Evolutionary conservation across 1,140 invertebrate genomes (phyloP).

Genomic region (Hetaerina americana): DNA sequence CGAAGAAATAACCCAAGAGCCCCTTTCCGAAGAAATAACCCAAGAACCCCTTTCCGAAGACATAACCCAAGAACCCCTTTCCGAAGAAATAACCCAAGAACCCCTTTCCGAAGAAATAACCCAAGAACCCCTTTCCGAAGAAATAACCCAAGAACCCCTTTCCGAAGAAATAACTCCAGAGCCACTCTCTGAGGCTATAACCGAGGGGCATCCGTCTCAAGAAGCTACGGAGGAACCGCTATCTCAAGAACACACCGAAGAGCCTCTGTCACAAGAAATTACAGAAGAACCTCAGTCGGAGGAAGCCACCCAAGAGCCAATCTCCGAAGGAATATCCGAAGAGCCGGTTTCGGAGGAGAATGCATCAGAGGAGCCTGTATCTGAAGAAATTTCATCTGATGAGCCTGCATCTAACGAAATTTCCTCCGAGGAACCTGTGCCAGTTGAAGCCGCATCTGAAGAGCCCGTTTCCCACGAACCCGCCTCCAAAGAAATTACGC

Average conservation of each 20-base stretch:
- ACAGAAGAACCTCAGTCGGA: background rate
- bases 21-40: background rate
- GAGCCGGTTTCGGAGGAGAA: background rate
- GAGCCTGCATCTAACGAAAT: background rate
- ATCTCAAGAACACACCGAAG: background rate
- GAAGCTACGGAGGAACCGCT: background rate
- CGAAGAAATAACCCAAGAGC: background rate
- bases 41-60: background rate
- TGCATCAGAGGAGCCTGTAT: background rate
- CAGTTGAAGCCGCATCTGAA: background rate
- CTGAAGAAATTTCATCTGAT: background rate
- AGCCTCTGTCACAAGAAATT: no score
- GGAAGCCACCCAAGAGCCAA: background rate
- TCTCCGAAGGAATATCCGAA: no score
- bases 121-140: background rate
- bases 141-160: background rate
- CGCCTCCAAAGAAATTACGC: background rate
- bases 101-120: background rate
- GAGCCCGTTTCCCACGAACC: background rate
- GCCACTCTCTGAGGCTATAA: background rate
- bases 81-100: background rate
- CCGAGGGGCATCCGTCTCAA: no score
- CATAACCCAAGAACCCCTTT: background rate
- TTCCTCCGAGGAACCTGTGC: background rate
- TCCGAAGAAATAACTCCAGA: background rate